phyloP scores from a whole-genome alignment of 2,113 vertebrate genomes.

The Pelecanoides urinatrix region DNA sequence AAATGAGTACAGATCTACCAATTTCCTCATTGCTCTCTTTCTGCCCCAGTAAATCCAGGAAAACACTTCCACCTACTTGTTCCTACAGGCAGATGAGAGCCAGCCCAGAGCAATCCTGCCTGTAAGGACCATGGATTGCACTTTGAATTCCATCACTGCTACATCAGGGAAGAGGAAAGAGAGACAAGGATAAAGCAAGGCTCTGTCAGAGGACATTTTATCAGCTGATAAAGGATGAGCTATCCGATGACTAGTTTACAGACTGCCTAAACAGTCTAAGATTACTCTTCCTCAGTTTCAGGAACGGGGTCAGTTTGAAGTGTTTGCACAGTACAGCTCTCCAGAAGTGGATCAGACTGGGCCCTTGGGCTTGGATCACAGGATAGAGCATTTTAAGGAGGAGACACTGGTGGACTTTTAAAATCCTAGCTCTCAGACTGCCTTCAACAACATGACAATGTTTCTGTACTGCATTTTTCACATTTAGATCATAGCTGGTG shows the following conservation, averaged over 20 bases:
- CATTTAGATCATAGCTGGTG: not conserved
- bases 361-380: not conserved
- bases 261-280: not conserved
- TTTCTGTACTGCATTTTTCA: not conserved
- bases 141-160: not conserved
- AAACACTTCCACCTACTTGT: not conserved
- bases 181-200: not conserved
- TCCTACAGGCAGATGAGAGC: not conserved
- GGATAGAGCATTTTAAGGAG: not conserved
- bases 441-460: not conserved
- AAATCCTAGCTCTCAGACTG: not conserved
- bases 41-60: not conserved
- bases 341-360: not conserved
- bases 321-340: not conserved
- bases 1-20: not conserved
- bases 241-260: not conserved
- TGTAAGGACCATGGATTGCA: not conserved
- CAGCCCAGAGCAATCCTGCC: not conserved
- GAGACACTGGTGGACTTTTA: not conserved
- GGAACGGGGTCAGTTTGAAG: not conserved
- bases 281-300: not conserved
- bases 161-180: not conserved
- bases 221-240: not conserved
- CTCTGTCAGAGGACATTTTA: not conserved
- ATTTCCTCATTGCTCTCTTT: not conserved